Evolutionary conservation across 2,797 vertebrate genomes (phyloP).

Genomic region (Gymnoscopelus microlampas): DNA sequence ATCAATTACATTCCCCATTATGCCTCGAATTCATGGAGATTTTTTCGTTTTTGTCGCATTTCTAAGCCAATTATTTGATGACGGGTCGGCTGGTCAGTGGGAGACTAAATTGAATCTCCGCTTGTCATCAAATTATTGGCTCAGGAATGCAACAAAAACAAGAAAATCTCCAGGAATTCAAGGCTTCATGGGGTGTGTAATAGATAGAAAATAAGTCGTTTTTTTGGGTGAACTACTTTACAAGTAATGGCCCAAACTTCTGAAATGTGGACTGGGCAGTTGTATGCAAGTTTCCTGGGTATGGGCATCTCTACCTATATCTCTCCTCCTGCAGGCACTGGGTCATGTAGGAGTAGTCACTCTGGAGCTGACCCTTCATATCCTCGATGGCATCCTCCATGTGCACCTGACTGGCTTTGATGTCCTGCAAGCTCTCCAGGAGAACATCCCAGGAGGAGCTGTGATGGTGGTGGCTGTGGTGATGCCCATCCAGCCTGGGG

Average conservation of each 20-base stretch:
- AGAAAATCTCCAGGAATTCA: too few species aligned
- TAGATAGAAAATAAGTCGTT: too few species aligned
- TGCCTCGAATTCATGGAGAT: too few species aligned
- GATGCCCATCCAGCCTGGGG: slow-evolving; percentile 88
- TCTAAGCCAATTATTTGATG: too few species aligned
- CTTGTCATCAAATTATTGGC: too few species aligned
- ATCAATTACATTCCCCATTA: too few species aligned
- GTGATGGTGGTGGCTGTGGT: slow-evolving; percentile 86
- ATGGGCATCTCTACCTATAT: slow-evolving; percentile 85
- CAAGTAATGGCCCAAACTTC: not conserved
- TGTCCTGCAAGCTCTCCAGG: slow-evolving; percentile 93
- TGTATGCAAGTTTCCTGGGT: not conserved
- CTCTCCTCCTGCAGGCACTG: slow-evolving; percentile 97
- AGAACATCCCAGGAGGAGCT: slow-evolving; percentile 90
- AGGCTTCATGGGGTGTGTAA: too few species aligned
- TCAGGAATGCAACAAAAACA: too few species aligned
- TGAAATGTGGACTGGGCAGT: not conserved
- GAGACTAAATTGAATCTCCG: too few species aligned
- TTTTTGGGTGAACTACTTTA: too few species aligned
- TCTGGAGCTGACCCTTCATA: slow-evolving; percentile 94
- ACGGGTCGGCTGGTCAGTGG: too few species aligned
- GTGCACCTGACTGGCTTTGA: slow-evolving; percentile 93
- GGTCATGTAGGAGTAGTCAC: slow-evolving; percentile 97
- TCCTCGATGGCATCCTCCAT: slow-evolving; percentile 97
- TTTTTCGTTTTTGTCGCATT: too few species aligned